These are phyloP conservation scores for Tychaedon coryphoeus DNA, from an alignment of 2,113 vertebrate species.

Conservation along the genomic window DNA sequence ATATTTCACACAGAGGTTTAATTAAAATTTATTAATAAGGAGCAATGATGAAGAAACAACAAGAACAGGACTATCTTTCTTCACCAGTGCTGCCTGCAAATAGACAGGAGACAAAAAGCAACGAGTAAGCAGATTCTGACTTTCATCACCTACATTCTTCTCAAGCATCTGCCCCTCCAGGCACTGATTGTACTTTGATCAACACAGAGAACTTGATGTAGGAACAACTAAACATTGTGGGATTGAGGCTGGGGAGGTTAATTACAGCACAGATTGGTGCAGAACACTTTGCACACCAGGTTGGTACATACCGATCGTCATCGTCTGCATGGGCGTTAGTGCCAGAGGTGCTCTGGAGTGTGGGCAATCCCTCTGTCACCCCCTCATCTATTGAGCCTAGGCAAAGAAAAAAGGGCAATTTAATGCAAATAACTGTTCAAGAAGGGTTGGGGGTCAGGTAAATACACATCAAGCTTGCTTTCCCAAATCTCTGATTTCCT, in stretches of 20 bases:
- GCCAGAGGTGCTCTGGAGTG: constrained; percentile 84
- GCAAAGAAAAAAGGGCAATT: constrained; percentile 17
- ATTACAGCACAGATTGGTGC: not conserved
- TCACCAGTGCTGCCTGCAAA: not conserved
- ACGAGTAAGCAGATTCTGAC: not conserved
- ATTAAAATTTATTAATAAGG: not conserved
- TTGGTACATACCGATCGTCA: constrained; percentile 87
- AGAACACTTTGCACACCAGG: not conserved
- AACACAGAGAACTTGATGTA: not conserved
- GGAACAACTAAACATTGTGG: not conserved
- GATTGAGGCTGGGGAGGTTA: not conserved
- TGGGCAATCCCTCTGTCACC: constrained; percentile 87
- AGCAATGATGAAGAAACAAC: not conserved
- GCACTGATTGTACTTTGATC: constrained; percentile 10
- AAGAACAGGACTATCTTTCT: not conserved
- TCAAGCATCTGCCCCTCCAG: not conserved
- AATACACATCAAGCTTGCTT: not conserved
- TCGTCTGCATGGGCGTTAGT: constrained; percentile 85
- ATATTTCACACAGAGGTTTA: not conserved
- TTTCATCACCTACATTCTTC: constrained; percentile 9
- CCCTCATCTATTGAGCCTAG: constrained; percentile 93
- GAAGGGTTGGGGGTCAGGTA: not conserved
- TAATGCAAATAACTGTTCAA: not conserved
- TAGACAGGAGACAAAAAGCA: not conserved
- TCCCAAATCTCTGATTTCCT: not conserved